A percentile compares a stretch with the other conserved stretches of the same genome.
Evolutionary conservation across 2,113 vertebrate genomes (phyloP).

Genomic region (Micronisus gabar): DNA sequence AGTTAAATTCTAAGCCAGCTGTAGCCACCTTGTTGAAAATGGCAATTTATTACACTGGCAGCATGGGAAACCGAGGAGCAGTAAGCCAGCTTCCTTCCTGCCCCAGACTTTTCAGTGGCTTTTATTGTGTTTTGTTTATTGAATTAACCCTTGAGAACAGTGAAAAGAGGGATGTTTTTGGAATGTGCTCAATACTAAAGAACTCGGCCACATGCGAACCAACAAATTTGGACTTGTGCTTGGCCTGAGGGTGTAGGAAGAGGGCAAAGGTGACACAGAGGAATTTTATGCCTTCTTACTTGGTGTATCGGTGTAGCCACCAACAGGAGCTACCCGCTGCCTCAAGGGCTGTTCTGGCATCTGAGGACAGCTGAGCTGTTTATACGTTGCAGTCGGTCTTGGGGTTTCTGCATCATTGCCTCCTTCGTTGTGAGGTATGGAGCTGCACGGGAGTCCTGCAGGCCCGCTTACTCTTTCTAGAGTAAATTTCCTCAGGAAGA

Average conservation of each 20-base stretch:
- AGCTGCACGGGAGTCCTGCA: background rate
- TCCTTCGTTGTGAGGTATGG: background rate
- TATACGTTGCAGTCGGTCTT: background rate
- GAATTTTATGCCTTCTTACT: background rate
- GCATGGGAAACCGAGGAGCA: background rate
- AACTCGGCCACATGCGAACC: background rate
- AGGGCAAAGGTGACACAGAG: background rate
- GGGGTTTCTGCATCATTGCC: background rate
- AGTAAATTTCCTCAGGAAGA: background rate
- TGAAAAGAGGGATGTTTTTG: background rate
- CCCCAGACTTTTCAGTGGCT: background rate
- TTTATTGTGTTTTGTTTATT: slow-evolving; percentile 22
- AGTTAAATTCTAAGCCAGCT: background rate
- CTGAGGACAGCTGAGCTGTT: background rate
- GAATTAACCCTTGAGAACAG: background rate
- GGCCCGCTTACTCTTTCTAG: background rate
- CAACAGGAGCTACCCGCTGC: background rate
- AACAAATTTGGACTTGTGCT: background rate
- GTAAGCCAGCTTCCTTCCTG: slow-evolving; percentile 33
- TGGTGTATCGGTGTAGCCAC: background rate
- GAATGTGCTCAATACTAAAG: background rate
- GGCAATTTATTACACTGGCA: background rate
- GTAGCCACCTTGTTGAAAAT: background rate
- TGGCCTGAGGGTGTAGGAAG: background rate
- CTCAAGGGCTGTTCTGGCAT: background rate